A percentile compares a stretch with the other conserved stretches of the same genome.
Conservation (phyloP, 1,140 invertebrate species). For the Drosophila takahashii region DNA sequence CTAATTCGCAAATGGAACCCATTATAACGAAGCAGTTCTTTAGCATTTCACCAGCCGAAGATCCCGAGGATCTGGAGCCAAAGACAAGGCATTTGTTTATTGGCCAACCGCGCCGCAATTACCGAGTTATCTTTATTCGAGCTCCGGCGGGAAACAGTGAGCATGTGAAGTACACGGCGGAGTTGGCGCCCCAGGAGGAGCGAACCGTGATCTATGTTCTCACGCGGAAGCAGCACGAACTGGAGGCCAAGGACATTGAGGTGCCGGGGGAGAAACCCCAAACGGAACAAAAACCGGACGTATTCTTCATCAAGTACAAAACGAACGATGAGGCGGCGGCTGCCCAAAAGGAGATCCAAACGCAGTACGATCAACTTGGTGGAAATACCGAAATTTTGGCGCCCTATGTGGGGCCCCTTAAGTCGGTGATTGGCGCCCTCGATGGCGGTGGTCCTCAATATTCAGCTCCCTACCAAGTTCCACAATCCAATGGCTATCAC, state of each 20-base stretch:
- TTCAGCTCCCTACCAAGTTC: neutral
- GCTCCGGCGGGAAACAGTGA: conserved; percentile 89
- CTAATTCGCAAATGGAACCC: conserved; percentile 22
- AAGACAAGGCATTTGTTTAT: conserved; percentile 69
- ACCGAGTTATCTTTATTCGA: conserved; percentile 94
- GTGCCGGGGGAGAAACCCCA: conserved; percentile 85
- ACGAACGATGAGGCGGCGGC: conserved; percentile 86
- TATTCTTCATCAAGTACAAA: conserved; percentile 91
- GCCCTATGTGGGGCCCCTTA: conserved; percentile 59
- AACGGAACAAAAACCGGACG: conserved; percentile 89
- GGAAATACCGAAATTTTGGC: conserved; percentile 67
- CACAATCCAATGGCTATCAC: conserved; percentile 25
- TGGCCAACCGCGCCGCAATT: conserved; percentile 89
- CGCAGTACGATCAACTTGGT: conserved; percentile 72
- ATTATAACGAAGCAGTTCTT: conserved; percentile 80
- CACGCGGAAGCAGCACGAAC: conserved; percentile 87
- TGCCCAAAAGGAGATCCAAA: conserved; percentile 77
- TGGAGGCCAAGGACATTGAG: conserved; percentile 64
- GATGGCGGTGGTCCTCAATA: conserved; percentile 27
- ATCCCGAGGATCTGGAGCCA: conserved; percentile 54
- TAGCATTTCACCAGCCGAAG: conserved; percentile 71
- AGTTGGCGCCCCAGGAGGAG: conserved; percentile 89
- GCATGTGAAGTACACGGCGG: conserved; percentile 87
- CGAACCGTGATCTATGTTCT: conserved; percentile 94
- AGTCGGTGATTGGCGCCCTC: conserved; percentile 57